A percentile compares a stretch with the other conserved stretches of the same genome.
Evolutionary conservation across 2,888 invertebrate genomes (phyloP).

Genomic region (Chironomus riparius): DNA sequence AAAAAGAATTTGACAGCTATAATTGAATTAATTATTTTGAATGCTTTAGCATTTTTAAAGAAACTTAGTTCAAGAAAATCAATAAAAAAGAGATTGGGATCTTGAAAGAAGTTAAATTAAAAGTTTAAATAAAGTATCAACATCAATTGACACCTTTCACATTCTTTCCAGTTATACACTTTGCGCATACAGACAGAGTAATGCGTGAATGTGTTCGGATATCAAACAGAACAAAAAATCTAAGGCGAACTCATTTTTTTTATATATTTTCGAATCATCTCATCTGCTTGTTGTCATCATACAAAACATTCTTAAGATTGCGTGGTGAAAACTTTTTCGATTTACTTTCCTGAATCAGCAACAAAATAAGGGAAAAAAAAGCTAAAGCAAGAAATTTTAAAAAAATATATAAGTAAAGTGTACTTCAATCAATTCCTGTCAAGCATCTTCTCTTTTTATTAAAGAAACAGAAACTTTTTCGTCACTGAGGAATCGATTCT

Average conservation of each 20-base stretch:
- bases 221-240: not conserved
- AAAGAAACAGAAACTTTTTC: not conserved
- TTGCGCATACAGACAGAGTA: not conserved
- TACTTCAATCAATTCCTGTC: slow-evolving; percentile 22
- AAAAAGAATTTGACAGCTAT: too few species aligned
- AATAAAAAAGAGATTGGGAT: not conserved
- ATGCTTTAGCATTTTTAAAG: too few species aligned
- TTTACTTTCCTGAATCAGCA: slow-evolving; percentile 10
- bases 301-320: not conserved
- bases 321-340: slow-evolving; percentile 2
- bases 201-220: not conserved
- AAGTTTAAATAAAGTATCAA: not conserved
- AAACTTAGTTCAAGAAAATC: not conserved
- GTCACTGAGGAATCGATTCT: not conserved
- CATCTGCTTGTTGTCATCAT: slow-evolving; percentile 2
- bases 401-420: not conserved
- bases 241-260: not conserved
- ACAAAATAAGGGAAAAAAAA: not conserved
- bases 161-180: not conserved
- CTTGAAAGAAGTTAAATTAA: not conserved
- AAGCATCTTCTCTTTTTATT: not conserved
- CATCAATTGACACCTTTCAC: slow-evolving; percentile 1
- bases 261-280: not conserved
- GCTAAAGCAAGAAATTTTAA: not conserved
- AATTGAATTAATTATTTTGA: too few species aligned